These are phyloP conservation scores for Nowickia ferox DNA, from an alignment of 2,888 invertebrate species.

Conservation along the genomic window DNA sequence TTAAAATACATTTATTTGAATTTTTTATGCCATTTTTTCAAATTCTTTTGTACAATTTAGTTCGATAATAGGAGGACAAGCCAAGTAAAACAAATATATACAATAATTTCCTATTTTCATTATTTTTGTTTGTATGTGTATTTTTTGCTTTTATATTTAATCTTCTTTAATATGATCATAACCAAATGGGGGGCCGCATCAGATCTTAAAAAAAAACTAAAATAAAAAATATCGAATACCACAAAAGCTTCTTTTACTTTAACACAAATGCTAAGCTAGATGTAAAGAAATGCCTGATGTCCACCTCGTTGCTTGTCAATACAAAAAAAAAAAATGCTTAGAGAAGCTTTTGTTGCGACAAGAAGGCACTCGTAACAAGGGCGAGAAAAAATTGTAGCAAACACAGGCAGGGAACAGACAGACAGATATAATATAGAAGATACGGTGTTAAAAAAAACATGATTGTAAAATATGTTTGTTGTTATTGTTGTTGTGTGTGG, in stretches of 20 bases:
- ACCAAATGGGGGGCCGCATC: conserved; percentile 71
- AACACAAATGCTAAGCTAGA: conserved; percentile 63
- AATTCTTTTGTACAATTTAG: conserved; percentile 36
- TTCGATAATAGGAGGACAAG: conserved; percentile 56
- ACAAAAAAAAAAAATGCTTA: conserved; percentile 32
- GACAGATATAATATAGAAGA: conserved; percentile 18
- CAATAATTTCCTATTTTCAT: conserved; percentile 19
- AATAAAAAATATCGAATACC: conserved; percentile 52
- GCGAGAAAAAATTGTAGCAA: conserved; percentile 1
- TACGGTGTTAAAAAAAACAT: conserved; percentile 69
- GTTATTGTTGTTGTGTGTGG: not conserved
- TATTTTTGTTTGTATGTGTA: conserved; percentile 3
- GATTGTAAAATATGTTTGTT: conserved; percentile 44
- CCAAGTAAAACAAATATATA: conserved; percentile 21
- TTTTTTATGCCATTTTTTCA: conserved; percentile 15
- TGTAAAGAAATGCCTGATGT: conserved; percentile 69
- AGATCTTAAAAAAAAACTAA: conserved; percentile 55
- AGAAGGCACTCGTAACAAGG: conserved; percentile 32
- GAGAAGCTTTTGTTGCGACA: conserved; percentile 46
- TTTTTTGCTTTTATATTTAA: conserved; percentile 38
- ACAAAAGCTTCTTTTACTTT: conserved; percentile 32
- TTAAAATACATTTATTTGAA: conserved; percentile 67
- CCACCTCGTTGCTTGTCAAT: conserved; percentile 70
- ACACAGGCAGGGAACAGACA: conserved; percentile 16
- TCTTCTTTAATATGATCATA: conserved; percentile 67